Conservation (phyloP, 2,797 vertebrate species). For the Rhodeus uyekii region DNA sequence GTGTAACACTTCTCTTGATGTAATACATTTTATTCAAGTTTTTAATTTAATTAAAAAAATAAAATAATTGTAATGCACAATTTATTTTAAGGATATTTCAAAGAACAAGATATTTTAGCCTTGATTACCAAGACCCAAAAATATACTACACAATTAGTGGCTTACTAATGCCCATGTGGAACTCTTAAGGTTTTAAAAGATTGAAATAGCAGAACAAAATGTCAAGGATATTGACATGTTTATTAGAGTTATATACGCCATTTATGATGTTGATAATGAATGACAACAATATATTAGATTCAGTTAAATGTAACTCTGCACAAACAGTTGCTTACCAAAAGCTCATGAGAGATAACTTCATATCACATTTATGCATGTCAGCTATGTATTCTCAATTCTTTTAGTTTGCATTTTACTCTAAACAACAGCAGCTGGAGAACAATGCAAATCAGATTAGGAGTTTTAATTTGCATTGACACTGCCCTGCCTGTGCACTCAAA, state of each 20-base stretch:
- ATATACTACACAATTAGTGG: neutral
- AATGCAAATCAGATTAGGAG: neutral
- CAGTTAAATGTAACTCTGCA: slow-evolving; percentile 4
- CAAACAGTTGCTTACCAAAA: neutral
- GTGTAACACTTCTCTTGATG: neutral
- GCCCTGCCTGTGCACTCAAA: neutral
- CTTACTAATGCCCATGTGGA: neutral
- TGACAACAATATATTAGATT: slow-evolving; percentile 4
- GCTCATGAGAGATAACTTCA: neutral
- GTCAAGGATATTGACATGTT: neutral
- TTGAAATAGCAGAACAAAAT: neutral
- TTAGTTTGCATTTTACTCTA: neutral
- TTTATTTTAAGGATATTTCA: too few relatives aligned
- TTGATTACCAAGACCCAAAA: neutral
- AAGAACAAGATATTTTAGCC: neutral
- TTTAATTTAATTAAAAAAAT: too few relatives aligned
- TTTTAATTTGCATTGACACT: slow-evolving; percentile 5
- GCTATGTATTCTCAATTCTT: neutral
- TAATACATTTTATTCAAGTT: neutral
- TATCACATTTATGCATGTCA: slow-evolving; percentile 11
- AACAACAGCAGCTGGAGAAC: neutral
- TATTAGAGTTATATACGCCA: neutral
- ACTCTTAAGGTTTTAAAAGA: neutral
- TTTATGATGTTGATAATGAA: neutral
- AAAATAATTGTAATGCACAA: neutral